Conservation (phyloP, 2,113 vertebrate genomes). For the Caretta caretta region DNA sequence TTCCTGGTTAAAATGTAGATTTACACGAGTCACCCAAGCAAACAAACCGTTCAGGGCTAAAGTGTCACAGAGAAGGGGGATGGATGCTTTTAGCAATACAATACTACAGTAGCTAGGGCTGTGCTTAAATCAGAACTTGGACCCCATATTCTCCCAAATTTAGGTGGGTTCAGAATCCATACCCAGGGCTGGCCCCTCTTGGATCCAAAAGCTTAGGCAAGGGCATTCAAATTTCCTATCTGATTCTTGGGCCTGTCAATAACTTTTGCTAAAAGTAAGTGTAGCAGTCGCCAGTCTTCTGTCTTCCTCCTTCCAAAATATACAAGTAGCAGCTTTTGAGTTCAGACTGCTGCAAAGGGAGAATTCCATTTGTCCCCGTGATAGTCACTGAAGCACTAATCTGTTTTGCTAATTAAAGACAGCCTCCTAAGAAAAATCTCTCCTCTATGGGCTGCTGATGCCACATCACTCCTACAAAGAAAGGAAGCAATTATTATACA, state of each 20-base stretch:
- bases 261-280: background rate
- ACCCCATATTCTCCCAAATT: background rate
- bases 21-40: rapidly evolving
- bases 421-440: background rate
- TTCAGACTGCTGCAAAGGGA: background rate
- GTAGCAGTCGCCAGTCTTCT: background rate
- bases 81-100: rapidly evolving
- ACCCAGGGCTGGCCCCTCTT: background rate
- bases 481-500: background rate
- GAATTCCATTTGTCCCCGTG: background rate
- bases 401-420: background rate
- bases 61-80: background rate
- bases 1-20: background rate
- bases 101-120: rapidly evolving
- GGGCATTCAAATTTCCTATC: background rate
- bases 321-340: background rate
- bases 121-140: background rate
- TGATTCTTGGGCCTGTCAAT: background rate
- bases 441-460: background rate
- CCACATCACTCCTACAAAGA: background rate
- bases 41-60: rapidly evolving
- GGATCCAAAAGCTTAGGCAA: background rate
- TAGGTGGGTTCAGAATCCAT: background rate
- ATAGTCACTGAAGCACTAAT: background rate
- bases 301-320: background rate